These are phyloP conservation scores for Eupithecia tripunctaria DNA, from an alignment of 2,888 invertebrate genomes.

Conservation along the genomic window DNA sequence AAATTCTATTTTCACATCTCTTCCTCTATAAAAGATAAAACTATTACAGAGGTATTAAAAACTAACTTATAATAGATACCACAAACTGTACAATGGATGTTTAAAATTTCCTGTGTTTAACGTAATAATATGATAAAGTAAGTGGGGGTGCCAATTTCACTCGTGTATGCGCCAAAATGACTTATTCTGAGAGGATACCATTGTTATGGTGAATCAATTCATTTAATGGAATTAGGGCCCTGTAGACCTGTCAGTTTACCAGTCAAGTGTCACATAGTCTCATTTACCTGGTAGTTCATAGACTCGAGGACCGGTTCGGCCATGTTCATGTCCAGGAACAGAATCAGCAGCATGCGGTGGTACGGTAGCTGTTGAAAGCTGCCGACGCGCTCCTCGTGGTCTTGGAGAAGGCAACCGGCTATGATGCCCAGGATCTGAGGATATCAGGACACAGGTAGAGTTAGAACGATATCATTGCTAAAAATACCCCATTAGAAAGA, in stretches of 20 bases:
- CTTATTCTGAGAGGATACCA: too few relatives aligned
- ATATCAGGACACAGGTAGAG: neutral
- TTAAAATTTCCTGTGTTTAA: too few relatives aligned
- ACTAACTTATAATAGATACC: too few relatives aligned
- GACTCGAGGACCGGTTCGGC: slow-evolving; percentile 97
- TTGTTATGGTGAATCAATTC: too few relatives aligned
- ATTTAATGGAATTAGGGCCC: too few relatives aligned
- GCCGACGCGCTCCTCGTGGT: slow-evolving; percentile 95
- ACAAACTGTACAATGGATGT: too few relatives aligned
- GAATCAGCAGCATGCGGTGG: slow-evolving; percentile 97
- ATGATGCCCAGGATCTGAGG: slow-evolving; percentile 92
- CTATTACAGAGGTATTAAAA: too few relatives aligned
- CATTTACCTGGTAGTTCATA: slow-evolving; percentile 92
- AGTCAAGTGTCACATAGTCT: neutral
- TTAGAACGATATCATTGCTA: neutral
- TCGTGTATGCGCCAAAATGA: too few relatives aligned
- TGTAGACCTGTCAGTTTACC: neutral
- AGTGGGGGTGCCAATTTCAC: too few relatives aligned
- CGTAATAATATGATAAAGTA: too few relatives aligned
- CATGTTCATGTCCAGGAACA: slow-evolving; percentile 97
- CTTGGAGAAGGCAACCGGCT: slow-evolving; percentile 96
- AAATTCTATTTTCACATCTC: too few relatives aligned
- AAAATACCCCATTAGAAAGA: neutral
- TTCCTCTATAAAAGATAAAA: too few relatives aligned
- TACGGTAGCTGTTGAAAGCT: slow-evolving; percentile 99